A percentile compares a stretch with the other conserved stretches of the same genome.
Evolutionary conservation across 2,113 vertebrate genomes (phyloP).

Genomic region (Haemorhous mexicanus): DNA sequence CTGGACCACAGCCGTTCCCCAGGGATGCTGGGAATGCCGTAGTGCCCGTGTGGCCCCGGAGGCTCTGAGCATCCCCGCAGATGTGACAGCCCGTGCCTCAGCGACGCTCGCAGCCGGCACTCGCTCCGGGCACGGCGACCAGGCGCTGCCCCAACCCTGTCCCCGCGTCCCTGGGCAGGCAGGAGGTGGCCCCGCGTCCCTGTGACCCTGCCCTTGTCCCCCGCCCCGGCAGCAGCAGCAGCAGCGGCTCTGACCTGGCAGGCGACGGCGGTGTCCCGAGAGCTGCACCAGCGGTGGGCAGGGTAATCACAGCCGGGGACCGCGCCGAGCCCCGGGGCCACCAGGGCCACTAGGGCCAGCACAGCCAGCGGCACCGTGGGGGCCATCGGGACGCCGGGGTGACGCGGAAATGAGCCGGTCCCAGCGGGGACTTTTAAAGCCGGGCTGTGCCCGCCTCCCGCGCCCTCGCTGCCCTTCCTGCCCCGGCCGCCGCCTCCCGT

Average conservation of each 20-base stretch:
- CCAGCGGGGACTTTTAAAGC: background rate
- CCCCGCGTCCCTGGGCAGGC: background rate
- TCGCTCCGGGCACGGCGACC: accelerated
- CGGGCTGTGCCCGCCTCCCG: background rate
- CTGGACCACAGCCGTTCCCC: background rate
- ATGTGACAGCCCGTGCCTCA: accelerated
- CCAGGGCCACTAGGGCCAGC: background rate
- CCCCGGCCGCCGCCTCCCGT: background rate
- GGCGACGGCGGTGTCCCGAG: conserved; percentile 58
- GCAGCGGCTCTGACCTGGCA: conserved; percentile 75
- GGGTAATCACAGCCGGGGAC: conserved; percentile 55
- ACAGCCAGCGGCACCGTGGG: background rate
- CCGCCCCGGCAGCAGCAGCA: background rate
- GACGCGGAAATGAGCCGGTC: background rate
- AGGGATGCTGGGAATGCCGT: accelerated
- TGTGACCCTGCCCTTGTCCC: background rate
- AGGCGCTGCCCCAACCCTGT: accelerated
- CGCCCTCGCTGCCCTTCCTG: background rate
- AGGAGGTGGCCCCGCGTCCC: accelerated
- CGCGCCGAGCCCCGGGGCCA: background rate
- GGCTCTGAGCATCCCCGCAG: background rate
- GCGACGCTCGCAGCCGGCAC: background rate
- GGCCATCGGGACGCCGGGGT: background rate
- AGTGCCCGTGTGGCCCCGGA: accelerated
- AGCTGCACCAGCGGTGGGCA: conserved; percentile 75